phyloP scores from a whole-genome alignment of 2,797 vertebrate genomes.

The Anguilla obscura region DNA sequence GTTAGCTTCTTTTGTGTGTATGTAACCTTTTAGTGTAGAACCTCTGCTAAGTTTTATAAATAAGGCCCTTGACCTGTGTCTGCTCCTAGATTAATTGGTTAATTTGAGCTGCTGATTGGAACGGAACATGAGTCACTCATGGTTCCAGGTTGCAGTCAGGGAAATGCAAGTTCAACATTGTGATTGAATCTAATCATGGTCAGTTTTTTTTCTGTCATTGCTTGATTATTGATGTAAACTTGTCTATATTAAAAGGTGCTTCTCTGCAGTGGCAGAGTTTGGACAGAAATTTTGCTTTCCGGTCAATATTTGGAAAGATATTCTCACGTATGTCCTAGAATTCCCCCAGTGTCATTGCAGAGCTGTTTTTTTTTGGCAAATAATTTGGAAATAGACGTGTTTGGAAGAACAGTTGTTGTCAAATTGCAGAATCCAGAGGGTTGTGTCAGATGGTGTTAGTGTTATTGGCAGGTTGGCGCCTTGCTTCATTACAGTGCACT shows the following conservation, averaged over 20 bases:
- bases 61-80: background rate
- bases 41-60: too few relatives aligned
- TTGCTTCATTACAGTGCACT: too few relatives aligned
- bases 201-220: too few relatives aligned
- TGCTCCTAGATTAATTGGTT: background rate
- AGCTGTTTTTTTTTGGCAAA: background rate
- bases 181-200: too few relatives aligned
- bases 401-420: background rate
- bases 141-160: background rate
- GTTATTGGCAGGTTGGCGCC: too few relatives aligned
- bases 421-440: background rate
- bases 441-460: too few relatives aligned
- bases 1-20: too few relatives aligned
- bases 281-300: background rate
- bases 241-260: background rate
- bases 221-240: too few relatives aligned
- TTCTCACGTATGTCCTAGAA: background rate
- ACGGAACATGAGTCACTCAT: background rate
- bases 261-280: background rate
- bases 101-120: background rate
- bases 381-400: background rate
- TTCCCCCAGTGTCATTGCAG: background rate
- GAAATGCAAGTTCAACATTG: too few relatives aligned
- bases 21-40: too few relatives aligned
- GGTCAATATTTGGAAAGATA: background rate